phyloP scores from a whole-genome alignment of 2,113 vertebrate species.

The Psophia crepitans region DNA sequence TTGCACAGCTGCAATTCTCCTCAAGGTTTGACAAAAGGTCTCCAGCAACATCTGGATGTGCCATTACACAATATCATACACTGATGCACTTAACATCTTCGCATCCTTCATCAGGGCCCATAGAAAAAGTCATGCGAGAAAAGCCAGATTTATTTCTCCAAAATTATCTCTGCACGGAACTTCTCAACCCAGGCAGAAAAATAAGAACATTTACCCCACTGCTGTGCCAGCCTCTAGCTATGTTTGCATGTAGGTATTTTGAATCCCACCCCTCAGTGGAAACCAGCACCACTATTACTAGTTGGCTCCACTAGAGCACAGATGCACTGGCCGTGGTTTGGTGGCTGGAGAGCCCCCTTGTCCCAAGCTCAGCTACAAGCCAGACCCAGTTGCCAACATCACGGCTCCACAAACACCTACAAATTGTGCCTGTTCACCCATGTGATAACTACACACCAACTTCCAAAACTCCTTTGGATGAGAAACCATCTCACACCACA shows the following conservation, averaged over 20 bases:
- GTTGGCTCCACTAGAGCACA: neutral
- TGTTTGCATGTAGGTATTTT: accelerated
- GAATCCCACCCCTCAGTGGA: neutral
- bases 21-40: neutral
- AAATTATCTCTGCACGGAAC: neutral
- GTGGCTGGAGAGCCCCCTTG: neutral
- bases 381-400: neutral
- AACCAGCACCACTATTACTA: neutral
- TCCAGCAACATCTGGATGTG: neutral
- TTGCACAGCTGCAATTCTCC: neutral
- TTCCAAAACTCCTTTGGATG: neutral
- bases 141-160: neutral
- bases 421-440: neutral
- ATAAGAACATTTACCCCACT: neutral
- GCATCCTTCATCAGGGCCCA: neutral
- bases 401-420: neutral
- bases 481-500: neutral
- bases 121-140: neutral
- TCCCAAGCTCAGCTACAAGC: neutral
- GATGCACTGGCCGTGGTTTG: neutral
- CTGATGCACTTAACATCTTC: neutral
- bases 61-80: accelerated
- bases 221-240: neutral
- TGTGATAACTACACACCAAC: neutral
- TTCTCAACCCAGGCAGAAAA: neutral